Evolutionary conservation across 2,113 vertebrate species (phyloP).

Genomic region (Odontophorus gujanensis): DNA sequence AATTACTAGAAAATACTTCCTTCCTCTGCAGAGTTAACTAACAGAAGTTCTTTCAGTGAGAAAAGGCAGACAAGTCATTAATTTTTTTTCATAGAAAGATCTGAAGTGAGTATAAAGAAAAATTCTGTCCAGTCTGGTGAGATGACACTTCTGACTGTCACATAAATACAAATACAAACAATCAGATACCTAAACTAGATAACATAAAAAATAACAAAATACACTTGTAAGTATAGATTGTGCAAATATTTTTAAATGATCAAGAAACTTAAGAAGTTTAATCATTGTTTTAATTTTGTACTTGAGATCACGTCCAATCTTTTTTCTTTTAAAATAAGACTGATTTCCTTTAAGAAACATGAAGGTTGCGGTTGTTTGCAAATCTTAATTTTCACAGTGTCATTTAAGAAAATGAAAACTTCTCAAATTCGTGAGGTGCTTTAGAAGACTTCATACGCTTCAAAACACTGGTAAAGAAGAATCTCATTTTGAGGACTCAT

Average conservation of each 20-base stretch:
- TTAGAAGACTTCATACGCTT: background rate
- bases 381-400: background rate
- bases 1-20: slow-evolving; percentile 34
- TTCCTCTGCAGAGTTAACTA: background rate
- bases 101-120: background rate
- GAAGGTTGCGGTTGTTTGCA: background rate
- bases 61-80: background rate
- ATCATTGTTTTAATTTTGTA: slow-evolving; percentile 16
- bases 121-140: background rate
- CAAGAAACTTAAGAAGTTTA: background rate
- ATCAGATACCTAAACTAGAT: slow-evolving; percentile 20
- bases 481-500: background rate
- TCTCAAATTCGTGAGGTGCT: background rate
- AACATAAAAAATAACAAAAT: background rate
- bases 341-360: background rate
- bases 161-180: background rate
- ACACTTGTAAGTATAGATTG: background rate
- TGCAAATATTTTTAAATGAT: slow-evolving; percentile 41
- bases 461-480: background rate
- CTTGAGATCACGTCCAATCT: background rate
- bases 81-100: background rate
- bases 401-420: background rate
- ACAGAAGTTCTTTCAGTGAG: slow-evolving; percentile 1
- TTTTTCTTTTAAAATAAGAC: slow-evolving; percentile 12
- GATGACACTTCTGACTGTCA: background rate